Conservation (phyloP, 1,140 invertebrate species). For the Bathynomus jamesi region DNA sequence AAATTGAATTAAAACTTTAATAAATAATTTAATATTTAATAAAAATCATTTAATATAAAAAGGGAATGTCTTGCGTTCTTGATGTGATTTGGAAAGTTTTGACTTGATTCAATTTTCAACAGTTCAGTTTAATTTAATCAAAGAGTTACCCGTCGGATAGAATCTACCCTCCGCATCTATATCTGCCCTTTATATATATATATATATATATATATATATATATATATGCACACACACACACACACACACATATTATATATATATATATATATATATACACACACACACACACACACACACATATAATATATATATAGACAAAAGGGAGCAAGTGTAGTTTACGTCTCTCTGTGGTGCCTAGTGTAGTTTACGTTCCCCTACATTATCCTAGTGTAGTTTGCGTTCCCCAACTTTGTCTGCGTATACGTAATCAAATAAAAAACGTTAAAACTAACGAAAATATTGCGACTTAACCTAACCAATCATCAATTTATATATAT, state of each 20-base stretch:
- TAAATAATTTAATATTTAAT: too few species aligned
- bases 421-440: too few species aligned
- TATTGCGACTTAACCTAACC: too few species aligned
- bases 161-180: conserved; percentile 5
- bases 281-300: neutral
- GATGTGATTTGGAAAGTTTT: conserved; percentile 35
- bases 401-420: too few species aligned
- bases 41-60: neutral
- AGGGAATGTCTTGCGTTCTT: conserved; percentile 20
- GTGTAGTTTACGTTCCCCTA: too few species aligned
- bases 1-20: too few species aligned
- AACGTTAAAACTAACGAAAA: too few species aligned
- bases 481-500: too few species aligned
- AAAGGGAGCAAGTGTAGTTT: too few species aligned
- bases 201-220: neutral
- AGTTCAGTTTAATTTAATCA: conserved; percentile 32
- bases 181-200: neutral
- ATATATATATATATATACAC: too few species aligned
- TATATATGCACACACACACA: neutral
- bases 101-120: conserved; percentile 33
- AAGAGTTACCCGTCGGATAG: conserved; percentile 16
- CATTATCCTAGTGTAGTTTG: too few species aligned
- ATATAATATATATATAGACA: neutral
- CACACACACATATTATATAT: neutral
- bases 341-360: too few species aligned